Evolutionary conservation across 2,888 invertebrate genomes (phyloP), one percentile per base, ranked within the genome.

Genomic region (Mayetiola destructor): DNA sequence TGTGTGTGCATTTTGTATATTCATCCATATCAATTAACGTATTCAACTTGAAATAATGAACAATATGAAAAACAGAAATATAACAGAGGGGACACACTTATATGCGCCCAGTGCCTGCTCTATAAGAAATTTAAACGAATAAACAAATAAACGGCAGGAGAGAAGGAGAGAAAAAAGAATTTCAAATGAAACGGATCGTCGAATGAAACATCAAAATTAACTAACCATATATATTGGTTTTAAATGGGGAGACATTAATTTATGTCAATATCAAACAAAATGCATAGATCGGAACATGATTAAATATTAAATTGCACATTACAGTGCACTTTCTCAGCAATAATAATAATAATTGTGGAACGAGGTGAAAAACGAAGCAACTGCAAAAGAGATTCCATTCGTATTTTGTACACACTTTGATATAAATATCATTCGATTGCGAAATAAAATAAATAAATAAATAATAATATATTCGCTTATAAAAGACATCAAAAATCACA

Each of bases 211-310:
- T n/a, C n/a, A n/a, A n/a, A n/a, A n/a, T n/a, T n/a, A n/a, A n/a
- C n/a, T n/a, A n/a, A n/a, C n/a, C n/a, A n/a, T n/a, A n/a, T n/a
- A n/a, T n/a, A n/a, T n/a, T n/a, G n/a, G n/a, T n/a, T n/a, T 36
- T 8, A 36, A 36, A 36, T 16, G 6, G 5, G 36, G 39, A 23
- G 12, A 40, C 23, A 42, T 37, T 23, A 42, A 42, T 42, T 27
- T 27, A 27, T 48, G 48, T 48, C 48, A 48, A 48, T 48, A 27
- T 14, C 48, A 48, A 48, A 23, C 18, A 27, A 48, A 42, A 48
- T 48, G 9, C 48, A 27, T 48, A 27, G 27, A 48, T 27, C 48
- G 48, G 48, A 48, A 48, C 48, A 48, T 48, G 23, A 48, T 48
- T 16, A n/a, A n/a, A n/a, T n/a, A 48, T 48, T 48, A 48, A 16